Evolutionary conservation across 2,113 vertebrate genomes (phyloP).

Genomic region (Gallinago paraguaiae): DNA sequence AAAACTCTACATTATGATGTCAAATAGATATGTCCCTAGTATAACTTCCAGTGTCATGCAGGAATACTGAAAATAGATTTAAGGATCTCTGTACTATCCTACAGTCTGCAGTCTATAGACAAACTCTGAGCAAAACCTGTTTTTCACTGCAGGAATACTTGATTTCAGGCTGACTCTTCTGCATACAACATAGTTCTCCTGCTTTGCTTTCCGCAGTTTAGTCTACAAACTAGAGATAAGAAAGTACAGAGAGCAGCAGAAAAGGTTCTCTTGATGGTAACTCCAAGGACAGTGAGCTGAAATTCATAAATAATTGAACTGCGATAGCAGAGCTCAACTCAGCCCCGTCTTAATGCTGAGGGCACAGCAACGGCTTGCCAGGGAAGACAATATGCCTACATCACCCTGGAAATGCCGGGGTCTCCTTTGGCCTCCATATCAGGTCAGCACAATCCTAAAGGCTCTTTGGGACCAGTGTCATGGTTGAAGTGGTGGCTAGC

Average conservation of each 20-base stretch:
- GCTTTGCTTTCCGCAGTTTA: not conserved
- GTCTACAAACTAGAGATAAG: constrained; percentile 1
- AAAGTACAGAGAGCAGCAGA: not conserved
- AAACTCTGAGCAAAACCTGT: not conserved
- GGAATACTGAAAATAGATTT: not conserved
- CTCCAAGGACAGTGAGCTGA: constrained; percentile 4
- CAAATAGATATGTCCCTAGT: not conserved
- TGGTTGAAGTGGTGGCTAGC: not conserved
- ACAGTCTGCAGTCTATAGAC: not conserved
- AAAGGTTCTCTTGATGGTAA: not conserved
- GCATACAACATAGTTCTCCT: not conserved
- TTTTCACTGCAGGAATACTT: not conserved
- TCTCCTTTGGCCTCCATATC: not conserved
- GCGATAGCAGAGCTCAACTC: not conserved
- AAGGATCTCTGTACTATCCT: not conserved
- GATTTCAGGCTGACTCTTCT: not conserved
- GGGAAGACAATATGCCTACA: not conserved
- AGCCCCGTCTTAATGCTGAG: not conserved
- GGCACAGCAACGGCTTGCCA: not conserved
- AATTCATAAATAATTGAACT: constrained; percentile 32
- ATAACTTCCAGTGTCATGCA: not conserved
- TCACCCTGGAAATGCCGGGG: not conserved
- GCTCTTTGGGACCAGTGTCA: not conserved
- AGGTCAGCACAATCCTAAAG: not conserved
- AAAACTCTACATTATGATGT: not conserved